phyloP scores from a whole-genome alignment of 2,797 vertebrate genomes.

The Steatocranus sp. region DNA sequence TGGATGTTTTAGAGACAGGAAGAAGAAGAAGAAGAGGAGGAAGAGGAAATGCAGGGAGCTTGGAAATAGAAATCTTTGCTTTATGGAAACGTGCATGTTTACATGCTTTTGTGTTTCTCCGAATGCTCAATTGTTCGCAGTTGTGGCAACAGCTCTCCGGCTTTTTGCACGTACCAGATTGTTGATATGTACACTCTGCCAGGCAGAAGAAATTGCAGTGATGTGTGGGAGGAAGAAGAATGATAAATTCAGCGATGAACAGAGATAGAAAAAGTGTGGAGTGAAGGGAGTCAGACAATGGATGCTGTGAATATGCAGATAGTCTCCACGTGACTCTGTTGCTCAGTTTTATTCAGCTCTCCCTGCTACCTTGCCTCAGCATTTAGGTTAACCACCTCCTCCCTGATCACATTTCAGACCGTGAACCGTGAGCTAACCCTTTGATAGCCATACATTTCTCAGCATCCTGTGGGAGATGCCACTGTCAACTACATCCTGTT shows the following conservation, averaged over 20 bases:
- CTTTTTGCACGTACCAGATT: not conserved
- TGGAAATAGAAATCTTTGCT: slow-evolving; percentile 1
- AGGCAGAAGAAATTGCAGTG: not conserved
- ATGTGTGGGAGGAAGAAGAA: not conserved
- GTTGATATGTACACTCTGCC: not conserved
- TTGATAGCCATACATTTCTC: slow-evolving; percentile 35
- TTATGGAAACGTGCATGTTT: not conserved
- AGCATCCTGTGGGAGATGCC: slow-evolving; percentile 60
- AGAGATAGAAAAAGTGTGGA: not conserved
- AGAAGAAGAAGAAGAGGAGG: slow-evolving; percentile 5
- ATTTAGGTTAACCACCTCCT: not conserved
- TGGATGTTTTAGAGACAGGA: not conserved
- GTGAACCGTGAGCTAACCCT: slow-evolving; percentile 11
- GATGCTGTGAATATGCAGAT: not conserved
- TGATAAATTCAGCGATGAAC: not conserved
- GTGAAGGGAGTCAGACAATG: accelerated
- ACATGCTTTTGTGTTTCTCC: not conserved
- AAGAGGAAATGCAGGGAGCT: slow-evolving; percentile 7
- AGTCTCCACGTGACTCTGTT: not conserved
- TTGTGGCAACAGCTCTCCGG: not conserved
- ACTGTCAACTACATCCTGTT: slow-evolving; percentile 57
- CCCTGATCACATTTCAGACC: not conserved
- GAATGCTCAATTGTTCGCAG: not conserved
- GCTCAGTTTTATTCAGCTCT: not conserved
- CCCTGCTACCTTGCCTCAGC: not conserved